Percentiles rank a stretch among this genome's conserved stretches.
Evolutionary conservation across 2,888 invertebrate genomes (phyloP).

Genomic region (Chymomyza caudatula): DNA sequence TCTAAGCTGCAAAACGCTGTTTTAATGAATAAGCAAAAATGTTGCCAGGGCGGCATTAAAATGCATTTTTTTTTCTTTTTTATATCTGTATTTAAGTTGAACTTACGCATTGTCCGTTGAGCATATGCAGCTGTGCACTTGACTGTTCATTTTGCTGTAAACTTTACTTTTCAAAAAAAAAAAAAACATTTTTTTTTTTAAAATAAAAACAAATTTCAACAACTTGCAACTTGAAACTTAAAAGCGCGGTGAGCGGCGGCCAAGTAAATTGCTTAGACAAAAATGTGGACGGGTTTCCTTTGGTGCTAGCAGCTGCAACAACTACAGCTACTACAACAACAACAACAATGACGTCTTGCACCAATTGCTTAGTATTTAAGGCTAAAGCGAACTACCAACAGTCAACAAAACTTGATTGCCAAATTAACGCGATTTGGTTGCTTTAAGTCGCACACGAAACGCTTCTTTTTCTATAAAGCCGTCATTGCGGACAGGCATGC

Average conservation of each 20-base stretch:
- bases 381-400: conserved; percentile 27
- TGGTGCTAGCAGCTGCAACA: neutral
- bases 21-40: conserved; percentile 39
- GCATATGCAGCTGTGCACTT: conserved; percentile 60
- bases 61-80: neutral
- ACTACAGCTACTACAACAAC: conserved; percentile 20
- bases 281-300: conserved; percentile 22
- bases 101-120: conserved; percentile 30
- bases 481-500: neutral
- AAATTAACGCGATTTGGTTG: conserved; percentile 56
- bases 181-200: neutral
- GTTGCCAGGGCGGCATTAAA: conserved; percentile 13
- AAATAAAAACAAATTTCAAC: conserved; percentile 15
- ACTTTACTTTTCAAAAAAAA: conserved; percentile 9
- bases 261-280: conserved; percentile 1
- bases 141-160: conserved; percentile 30
- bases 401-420: conserved; percentile 41
- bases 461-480: conserved; percentile 21
- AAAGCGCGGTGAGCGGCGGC: conserved; percentile 27
- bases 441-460: conserved; percentile 15
- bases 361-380: conserved; percentile 64
- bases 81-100: neutral
- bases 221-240: conserved; percentile 48
- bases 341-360: conserved; percentile 51
- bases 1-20: neutral